These are phyloP conservation scores for Vanessa atalanta DNA, from an alignment of 1,140 invertebrate genomes.

Conservation along the genomic window DNA sequence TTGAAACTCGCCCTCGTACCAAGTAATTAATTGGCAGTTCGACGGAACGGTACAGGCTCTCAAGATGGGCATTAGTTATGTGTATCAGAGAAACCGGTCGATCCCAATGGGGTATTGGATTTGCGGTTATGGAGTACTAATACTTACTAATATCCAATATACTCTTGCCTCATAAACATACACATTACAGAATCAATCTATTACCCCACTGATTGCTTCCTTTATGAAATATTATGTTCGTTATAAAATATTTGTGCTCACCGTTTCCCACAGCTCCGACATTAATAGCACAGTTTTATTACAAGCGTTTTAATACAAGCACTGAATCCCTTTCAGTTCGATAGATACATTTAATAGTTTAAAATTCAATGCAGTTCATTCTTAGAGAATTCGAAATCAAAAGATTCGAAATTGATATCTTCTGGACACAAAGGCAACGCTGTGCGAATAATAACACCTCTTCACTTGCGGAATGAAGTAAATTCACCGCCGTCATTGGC, in stretches of 20 bases:
- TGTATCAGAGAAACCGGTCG: conserved; percentile 48
- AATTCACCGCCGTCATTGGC: conserved; percentile 48
- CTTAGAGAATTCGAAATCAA: conserved; percentile 25
- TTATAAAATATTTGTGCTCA: background rate
- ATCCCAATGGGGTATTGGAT: conserved; percentile 57
- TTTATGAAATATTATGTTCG: background rate
- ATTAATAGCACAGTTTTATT: too few relatives aligned
- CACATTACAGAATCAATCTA: background rate
- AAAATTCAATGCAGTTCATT: conserved; percentile 29
- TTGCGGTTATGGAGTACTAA: conserved; percentile 41
- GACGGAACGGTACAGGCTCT: conserved; percentile 43
- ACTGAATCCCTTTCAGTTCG: background rate
- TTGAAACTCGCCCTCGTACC: conserved; percentile 13
- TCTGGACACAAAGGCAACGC: conserved; percentile 47
- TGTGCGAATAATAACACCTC: conserved; percentile 51
- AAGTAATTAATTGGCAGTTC: conserved; percentile 61
- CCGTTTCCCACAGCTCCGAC: background rate
- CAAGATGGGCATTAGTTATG: conserved; percentile 55
- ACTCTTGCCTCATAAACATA: conserved; percentile 4
- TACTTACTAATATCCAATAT: conserved; percentile 16
- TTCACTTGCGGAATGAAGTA: conserved; percentile 44
- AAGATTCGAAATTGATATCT: conserved; percentile 50
- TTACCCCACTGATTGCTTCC: background rate
- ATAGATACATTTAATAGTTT: conserved; percentile 27
- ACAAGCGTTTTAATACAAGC: background rate